Evolutionary conservation across 1,140 invertebrate species (phyloP), one percentile per base, ranked within the genome.

Genomic region (Drosophila serrata): DNA sequence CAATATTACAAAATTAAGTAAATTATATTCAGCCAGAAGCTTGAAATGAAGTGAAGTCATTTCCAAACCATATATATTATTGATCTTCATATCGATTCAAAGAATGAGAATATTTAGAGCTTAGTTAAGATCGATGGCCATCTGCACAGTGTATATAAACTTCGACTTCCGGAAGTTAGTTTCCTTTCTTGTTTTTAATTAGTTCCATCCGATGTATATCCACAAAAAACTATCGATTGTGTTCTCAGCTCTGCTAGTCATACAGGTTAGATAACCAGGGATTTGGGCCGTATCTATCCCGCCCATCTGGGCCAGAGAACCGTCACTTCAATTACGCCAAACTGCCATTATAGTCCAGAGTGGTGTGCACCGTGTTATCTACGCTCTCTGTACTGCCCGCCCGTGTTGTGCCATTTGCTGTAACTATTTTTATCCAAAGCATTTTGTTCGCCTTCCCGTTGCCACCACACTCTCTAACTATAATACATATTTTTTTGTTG

Each of bases 341-440:
- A 75, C 78, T 53, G 51, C 40, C 58, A 40, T 72, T 62, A 64
- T 51, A 43, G 42, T 72, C 22, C 22, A 27, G 35, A 24, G 42
- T 64, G 59, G 56, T 79, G 51, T 64, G 49, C 40, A 37, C 19
- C 19, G 19, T 39, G 48, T 27, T 67, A 70, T 58, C 51, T 40
- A n/a, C 42, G 19, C 57, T 27, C 9, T 17, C n/a, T 45, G 19
- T 33, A 6, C 33, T 31, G 35, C 45, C 27, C 46, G 53, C 40
- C 27, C 46, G 57, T 79, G 69, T 82, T 70, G 75, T 76, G 63
- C 62, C 79, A 87, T 87, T 87, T 87, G 70, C 42, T 62, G 58
- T 80, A 80, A 90, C 81, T 82, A 90, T 90, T 90, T 90, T 80
- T 90, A 90, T 91, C 88, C 80, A 76, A 88, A 84, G 68, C 64